phyloP scores from a whole-genome alignment of 35 echinoderm and acorn worm species.

The Apostichopus californicus region DNA sequence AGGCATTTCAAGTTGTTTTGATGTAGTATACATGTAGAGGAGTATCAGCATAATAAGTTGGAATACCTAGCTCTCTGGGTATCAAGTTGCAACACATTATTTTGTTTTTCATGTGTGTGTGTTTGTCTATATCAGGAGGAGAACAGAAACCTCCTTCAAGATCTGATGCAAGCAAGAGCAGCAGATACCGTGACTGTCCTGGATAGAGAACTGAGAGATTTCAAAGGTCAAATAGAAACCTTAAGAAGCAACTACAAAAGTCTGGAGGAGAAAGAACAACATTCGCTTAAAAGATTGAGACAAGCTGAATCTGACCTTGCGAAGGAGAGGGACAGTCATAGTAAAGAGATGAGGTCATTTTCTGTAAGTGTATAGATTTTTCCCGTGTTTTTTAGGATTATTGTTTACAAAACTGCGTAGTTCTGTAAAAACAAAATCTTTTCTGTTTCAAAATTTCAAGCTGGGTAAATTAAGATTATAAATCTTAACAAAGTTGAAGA shows the following conservation, averaged over 20 bases:
- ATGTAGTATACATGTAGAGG: too few species aligned
- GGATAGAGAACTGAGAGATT: neutral
- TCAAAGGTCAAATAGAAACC: slow-evolving; percentile 2
- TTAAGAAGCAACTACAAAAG: slow-evolving; percentile 1
- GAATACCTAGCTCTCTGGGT: too few species aligned
- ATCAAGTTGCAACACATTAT: too few species aligned
- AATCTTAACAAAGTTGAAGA: too few species aligned
- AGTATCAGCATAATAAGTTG: too few species aligned
- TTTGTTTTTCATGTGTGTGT: too few species aligned
- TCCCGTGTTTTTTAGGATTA: too few species aligned
- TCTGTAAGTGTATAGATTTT: neutral
- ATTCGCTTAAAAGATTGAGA: slow-evolving; percentile 26
- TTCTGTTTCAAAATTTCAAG: too few species aligned
- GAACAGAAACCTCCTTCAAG: neutral
- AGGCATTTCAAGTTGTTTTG: too few species aligned
- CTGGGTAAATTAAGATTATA: too few species aligned
- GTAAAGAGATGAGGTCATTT: slow-evolving; percentile 1
- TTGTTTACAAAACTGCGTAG: too few species aligned
- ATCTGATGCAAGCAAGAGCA: neutral
- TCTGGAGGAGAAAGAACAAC: slow-evolving; percentile 18
- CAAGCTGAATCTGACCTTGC: neutral
- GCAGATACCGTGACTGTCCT: neutral
- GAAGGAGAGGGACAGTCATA: slow-evolving; percentile 8
- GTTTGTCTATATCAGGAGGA: neutral
- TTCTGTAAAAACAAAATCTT: too few species aligned